Conservation (phyloP, 2,797 vertebrate species). For the Heterohyrax brucei region DNA sequence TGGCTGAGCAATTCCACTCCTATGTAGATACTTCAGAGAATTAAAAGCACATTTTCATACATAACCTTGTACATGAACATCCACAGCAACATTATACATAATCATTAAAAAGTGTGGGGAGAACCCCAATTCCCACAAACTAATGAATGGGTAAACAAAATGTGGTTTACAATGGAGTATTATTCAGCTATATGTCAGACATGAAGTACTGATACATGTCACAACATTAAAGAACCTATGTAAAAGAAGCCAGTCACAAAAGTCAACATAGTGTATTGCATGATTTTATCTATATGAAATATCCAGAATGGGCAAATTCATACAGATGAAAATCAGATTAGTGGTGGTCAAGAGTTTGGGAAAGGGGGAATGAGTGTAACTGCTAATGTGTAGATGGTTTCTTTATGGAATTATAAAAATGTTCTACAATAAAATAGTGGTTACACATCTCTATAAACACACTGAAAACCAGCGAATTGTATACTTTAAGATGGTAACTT, state of each 20-base stretch:
- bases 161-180: not conserved
- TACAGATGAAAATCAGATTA: not conserved
- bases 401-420: not conserved
- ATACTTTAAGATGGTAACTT: slow-evolving; percentile 11
- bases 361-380: not conserved
- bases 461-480: not conserved
- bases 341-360: not conserved
- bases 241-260: not conserved
- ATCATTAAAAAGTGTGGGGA: not conserved
- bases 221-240: not conserved
- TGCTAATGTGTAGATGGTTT: not conserved
- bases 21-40: not conserved
- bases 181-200: not conserved
- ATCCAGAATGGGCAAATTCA: not conserved
- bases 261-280: fast-evolving
- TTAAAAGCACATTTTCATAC: not conserved
- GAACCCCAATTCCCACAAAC: too few relatives aligned
- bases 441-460: not conserved
- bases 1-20: not conserved
- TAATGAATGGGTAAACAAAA: not conserved
- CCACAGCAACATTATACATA: not conserved
- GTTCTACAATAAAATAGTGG: not conserved
- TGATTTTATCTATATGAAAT: not conserved
- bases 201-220: too few relatives aligned
- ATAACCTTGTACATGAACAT: not conserved